A percentile compares a stretch with the other conserved stretches of the same genome.
Evolutionary conservation across 2,113 vertebrate genomes (phyloP).

Genomic region (Elanus axillaris): DNA sequence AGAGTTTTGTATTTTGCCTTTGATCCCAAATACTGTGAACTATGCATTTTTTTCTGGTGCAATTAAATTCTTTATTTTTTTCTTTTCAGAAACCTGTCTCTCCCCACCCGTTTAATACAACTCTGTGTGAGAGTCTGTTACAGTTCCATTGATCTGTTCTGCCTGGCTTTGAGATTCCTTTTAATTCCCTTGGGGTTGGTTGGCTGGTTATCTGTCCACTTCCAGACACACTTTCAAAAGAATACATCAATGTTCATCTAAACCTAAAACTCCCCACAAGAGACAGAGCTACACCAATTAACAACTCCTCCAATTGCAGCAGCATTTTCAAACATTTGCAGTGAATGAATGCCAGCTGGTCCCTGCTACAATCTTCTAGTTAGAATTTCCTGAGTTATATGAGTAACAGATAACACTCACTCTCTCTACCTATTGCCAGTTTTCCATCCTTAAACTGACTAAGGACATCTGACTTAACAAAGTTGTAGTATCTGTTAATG

Average conservation of each 20-base stretch:
- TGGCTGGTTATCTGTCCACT: background rate
- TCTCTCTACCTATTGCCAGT: background rate
- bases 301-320: background rate
- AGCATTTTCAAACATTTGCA: background rate
- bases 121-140: background rate
- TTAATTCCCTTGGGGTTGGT: background rate
- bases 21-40: background rate
- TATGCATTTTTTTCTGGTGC: background rate
- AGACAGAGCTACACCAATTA: background rate
- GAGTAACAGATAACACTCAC: background rate
- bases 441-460: background rate
- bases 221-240: background rate
- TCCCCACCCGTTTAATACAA: background rate
- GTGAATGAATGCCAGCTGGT: background rate
- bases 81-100: background rate
- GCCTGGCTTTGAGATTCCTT: background rate
- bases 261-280: background rate
- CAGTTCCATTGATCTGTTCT: background rate
- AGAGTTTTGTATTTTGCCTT: background rate
- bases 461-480: background rate
- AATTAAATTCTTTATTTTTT: background rate
- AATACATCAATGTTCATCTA: background rate
- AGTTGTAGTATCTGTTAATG: background rate
- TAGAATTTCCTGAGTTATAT: background rate
- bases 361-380: background rate